Base-by-base conservation (phyloP, 37 sponge, comb jelly and placozoan species). In the Chondrilla cf. caribensis region DNA sequence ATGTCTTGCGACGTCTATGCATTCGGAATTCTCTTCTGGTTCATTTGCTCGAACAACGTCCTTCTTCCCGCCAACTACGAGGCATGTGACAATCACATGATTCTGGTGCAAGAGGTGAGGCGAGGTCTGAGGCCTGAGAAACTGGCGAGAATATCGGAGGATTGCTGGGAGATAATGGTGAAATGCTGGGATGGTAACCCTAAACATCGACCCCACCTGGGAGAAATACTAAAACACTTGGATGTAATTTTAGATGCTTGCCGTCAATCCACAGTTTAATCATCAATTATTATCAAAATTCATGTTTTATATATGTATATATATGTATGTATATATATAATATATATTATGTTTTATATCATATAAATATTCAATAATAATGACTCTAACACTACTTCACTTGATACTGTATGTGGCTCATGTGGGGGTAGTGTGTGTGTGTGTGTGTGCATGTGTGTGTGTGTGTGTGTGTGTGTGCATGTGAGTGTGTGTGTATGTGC, bases 1-100 rank as follows among this genome's bases (percentile, higher is more conserved):
- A 87, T 79, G 73, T 80, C 94, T 5, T 93, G 94, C 2, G 98
- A 98, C 59, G 90, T 98, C 33, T 98, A 98, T 42, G 95, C 98
- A 35, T 93, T 98, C 60, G 98, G 95, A 7, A 93, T 98, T 43
- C 92, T 98, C 54, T 95, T 98, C 95, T 98, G 98, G 98, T 90
- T 89, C 77, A 79, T 87, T 64, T 90, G 76, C 41, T 73, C 76
- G 0, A 39, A 39, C 5, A 39, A 73, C 6, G 68, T 83, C 1
- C 79, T 33, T 76, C 65, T 84, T 19, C 79, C 81, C 7, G 83
- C 83, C 0, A 91, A 89, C 54, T 96, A 90, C 54, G 91, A 96
- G 29, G 80, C 88, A 37, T 93, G 91, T 43, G 83, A 87, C 66
- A 96, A 87, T 66, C 93, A 96, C 65, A 87, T 90, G 24, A 87